These are phyloP conservation scores for Pangasius sanitwongsei DNA, from an alignment of 2,797 vertebrate genomes.

Conservation along the genomic window DNA sequence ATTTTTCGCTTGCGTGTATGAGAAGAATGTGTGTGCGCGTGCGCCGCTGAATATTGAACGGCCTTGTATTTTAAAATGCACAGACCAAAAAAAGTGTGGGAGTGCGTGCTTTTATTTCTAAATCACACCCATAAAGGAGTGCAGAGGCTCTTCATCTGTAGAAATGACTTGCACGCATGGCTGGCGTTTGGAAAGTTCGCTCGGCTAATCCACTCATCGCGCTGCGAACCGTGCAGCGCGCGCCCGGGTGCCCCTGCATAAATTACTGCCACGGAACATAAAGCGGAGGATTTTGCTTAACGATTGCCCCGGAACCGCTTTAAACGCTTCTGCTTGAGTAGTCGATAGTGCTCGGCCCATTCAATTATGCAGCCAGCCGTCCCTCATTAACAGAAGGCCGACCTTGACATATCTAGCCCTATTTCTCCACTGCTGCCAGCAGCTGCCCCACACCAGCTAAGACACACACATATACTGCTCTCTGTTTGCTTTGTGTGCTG, in stretches of 20 bases:
- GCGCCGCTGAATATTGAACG: constrained; percentile 44
- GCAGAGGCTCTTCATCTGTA: constrained; percentile 68
- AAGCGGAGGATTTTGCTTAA: constrained; percentile 81
- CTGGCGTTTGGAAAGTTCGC: constrained; percentile 74
- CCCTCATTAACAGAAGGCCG: constrained; percentile 87
- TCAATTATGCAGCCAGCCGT: constrained; percentile 78
- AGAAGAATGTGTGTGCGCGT: constrained; percentile 9
- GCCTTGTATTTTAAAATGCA: constrained; percentile 65
- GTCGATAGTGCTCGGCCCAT: constrained; percentile 80
- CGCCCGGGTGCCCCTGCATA: constrained; percentile 77
- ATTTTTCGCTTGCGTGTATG: constrained; percentile 28
- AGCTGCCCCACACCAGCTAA: constrained; percentile 51
- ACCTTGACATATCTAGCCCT: constrained; percentile 85
- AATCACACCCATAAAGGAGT: constrained; percentile 71
- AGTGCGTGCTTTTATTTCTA: constrained; percentile 10
- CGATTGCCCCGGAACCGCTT: constrained; percentile 74
- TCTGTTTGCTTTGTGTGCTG: constrained; percentile 78
- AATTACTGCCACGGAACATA: constrained; percentile 81
- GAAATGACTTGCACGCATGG: constrained; percentile 77
- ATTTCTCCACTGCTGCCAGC: constrained; percentile 76
- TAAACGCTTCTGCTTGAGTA: constrained; percentile 80
- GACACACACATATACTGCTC: constrained; percentile 67
- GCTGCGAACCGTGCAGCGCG: constrained; percentile 76
- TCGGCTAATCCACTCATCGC: constrained; percentile 79
- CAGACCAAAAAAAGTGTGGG: constrained; percentile 27